A percentile compares a stretch with the other conserved stretches of the same genome.
Conservation (phyloP, 2,113 vertebrate species). For the Ciconia maguari region DNA sequence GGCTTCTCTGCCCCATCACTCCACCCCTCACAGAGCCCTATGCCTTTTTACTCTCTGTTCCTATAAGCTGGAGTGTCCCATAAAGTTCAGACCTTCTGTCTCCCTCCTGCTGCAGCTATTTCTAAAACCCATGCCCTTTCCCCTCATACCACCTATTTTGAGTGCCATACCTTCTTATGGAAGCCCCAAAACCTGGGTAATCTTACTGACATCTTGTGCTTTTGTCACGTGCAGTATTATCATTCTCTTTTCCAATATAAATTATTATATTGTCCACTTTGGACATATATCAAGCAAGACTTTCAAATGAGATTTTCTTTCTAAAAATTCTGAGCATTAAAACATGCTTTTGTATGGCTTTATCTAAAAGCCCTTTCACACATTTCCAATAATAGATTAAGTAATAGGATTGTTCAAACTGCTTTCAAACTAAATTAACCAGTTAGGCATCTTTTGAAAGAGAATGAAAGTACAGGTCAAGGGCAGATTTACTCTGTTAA, state of each 20-base stretch:
- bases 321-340: neutral
- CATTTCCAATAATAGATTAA: neutral
- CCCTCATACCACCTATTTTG: neutral
- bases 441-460: neutral
- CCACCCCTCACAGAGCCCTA: neutral
- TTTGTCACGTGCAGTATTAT: neutral
- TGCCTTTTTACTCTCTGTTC: neutral
- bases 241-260: neutral
- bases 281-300: neutral
- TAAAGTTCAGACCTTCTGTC: neutral
- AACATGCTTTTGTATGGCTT: neutral
- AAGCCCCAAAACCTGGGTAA: neutral
- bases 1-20: neutral
- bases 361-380: neutral
- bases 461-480: neutral
- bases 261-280: neutral
- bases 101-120: neutral
- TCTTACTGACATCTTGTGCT: neutral
- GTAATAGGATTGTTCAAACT: neutral
- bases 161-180: fast-evolving
- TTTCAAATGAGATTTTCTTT: neutral
- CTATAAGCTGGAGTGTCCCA: neutral
- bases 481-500: neutral
- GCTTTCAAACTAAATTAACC: neutral
- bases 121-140: neutral